phyloP scores from a whole-genome alignment of 2,888 invertebrate genomes.

The Tetragonisca angustula region DNA sequence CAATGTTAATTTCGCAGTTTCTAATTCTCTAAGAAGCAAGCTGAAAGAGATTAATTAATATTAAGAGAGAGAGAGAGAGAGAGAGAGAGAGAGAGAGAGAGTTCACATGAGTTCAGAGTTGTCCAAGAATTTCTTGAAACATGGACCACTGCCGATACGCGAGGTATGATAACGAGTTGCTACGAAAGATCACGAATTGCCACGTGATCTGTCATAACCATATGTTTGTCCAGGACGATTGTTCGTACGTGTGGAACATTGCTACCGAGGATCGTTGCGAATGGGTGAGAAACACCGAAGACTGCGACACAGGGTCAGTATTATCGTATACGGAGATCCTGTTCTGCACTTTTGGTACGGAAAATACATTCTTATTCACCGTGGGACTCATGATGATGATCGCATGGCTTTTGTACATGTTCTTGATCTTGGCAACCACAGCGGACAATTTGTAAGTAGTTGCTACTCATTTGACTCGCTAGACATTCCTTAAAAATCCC shows the following conservation, averaged over 20 bases:
- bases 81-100: not conserved
- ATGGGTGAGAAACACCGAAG: slow-evolving; percentile 78
- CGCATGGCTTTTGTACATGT: slow-evolving; percentile 85
- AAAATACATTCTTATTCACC: slow-evolving; percentile 64
- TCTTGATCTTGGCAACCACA: slow-evolving; percentile 85
- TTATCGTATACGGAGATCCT: slow-evolving; percentile 82
- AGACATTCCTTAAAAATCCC: not conserved
- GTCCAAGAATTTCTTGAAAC: slow-evolving; percentile 24
- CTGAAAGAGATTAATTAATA: slow-evolving; percentile 8
- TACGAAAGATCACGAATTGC: too few species aligned
- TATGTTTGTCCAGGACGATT: slow-evolving; percentile 77
- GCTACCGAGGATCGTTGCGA: slow-evolving; percentile 78
- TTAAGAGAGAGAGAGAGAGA: not conserved
- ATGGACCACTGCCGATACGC: slow-evolving; percentile 60
- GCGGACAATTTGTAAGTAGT: slow-evolving; percentile 86
- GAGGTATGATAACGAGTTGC: slow-evolving; percentile 42
- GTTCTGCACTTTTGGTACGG: slow-evolving; percentile 81
- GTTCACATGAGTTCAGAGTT: not conserved
- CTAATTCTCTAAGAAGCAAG: not conserved
- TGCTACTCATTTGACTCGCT: not conserved
- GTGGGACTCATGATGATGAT: slow-evolving; percentile 78
- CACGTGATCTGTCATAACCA: too few species aligned
- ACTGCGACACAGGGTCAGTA: slow-evolving; percentile 77
- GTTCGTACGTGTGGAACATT: slow-evolving; percentile 81
- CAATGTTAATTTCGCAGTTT: not conserved